These are phyloP conservation scores for Aricia agestis DNA, from an alignment of 1,140 invertebrate genomes.

Conservation along the genomic window DNA sequence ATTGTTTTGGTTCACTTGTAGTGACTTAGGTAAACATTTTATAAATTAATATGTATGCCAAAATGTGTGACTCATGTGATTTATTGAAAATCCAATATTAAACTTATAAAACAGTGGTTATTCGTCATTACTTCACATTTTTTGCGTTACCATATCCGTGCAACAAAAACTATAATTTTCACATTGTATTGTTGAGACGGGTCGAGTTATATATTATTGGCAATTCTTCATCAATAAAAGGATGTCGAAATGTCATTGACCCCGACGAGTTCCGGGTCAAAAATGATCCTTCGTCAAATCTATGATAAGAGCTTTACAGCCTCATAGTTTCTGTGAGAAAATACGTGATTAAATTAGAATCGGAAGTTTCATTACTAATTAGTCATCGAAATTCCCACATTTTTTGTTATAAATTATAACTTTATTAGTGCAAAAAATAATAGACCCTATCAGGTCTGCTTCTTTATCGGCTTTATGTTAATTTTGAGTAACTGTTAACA, in stretches of 20 bases:
- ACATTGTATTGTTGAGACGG: background rate
- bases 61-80: background rate
- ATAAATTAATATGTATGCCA: slow-evolving; percentile 18
- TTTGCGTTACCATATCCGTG: background rate
- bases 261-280: background rate
- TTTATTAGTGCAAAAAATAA: background rate
- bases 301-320: background rate
- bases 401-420: slow-evolving; percentile 1
- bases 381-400: background rate
- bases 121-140: background rate
- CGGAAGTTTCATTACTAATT: background rate
- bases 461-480: no score
- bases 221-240: background rate
- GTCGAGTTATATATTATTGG: background rate
- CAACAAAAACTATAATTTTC: slow-evolving; percentile 3
- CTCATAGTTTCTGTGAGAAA: background rate
- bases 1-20: no score
- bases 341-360: background rate
- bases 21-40: background rate
- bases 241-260: background rate
- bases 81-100: background rate
- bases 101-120: background rate
- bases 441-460: background rate
- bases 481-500: background rate
- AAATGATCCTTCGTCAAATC: background rate